These are phyloP conservation scores for Dysmachus trigonus DNA, from an alignment of 2,888 invertebrate genomes.

Conservation along the genomic window DNA sequence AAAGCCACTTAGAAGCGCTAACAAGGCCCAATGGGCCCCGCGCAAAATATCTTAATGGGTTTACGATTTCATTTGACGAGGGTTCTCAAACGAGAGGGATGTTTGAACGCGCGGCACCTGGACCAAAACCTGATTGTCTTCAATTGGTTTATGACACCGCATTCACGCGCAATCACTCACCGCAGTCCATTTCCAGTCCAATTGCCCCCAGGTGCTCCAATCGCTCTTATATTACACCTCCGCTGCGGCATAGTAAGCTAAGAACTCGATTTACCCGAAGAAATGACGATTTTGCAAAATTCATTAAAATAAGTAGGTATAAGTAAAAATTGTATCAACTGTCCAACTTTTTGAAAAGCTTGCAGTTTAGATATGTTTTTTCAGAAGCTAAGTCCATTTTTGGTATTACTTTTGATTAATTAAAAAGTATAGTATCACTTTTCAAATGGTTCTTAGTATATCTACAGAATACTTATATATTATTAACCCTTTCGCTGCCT, in stretches of 20 bases:
- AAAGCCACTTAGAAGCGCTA: not conserved
- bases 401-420: too few species aligned
- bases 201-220: not conserved
- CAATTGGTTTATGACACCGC: not conserved
- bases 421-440: too few species aligned
- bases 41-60: not conserved
- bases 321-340: too few species aligned
- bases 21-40: not conserved
- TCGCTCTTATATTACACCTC: not conserved
- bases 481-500: too few species aligned
- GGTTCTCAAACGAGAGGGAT: not conserved
- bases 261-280: not conserved
- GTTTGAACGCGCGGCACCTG: not conserved
- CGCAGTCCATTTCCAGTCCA: not conserved
- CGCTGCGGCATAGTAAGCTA: not conserved
- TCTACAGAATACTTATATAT: too few species aligned
- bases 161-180: not conserved
- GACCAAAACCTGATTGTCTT: not conserved
- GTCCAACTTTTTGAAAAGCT: too few species aligned
- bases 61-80: not conserved
- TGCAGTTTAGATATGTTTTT: too few species aligned
- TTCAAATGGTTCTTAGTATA: too few species aligned
- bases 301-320: not conserved
- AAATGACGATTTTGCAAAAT: not conserved
- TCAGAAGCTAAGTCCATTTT: too few species aligned